These are phyloP conservation scores for Polypterus bichir DNA, from an alignment of 2,113 vertebrate genomes.

Conservation along the genomic window DNA sequence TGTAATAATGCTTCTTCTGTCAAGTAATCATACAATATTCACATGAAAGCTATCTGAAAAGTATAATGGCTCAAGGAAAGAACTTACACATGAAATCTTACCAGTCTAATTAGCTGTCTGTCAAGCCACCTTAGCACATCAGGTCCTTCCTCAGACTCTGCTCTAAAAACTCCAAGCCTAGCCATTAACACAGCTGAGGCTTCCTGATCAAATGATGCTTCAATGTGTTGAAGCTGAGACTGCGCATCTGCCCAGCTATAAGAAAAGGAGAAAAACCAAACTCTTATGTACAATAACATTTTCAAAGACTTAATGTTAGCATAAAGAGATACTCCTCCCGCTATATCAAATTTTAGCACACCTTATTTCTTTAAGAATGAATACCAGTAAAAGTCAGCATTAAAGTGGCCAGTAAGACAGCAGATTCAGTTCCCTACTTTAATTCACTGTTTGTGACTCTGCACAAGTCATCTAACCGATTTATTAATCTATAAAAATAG, in stretches of 20 bases:
- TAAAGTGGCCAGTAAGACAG: too few relatives aligned
- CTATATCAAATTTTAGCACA: too few relatives aligned
- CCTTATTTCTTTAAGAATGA: too few relatives aligned
- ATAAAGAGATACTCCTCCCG: too few relatives aligned
- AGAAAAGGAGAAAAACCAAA: slow-evolving; percentile 5
- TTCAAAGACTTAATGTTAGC: too few relatives aligned
- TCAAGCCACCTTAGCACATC: slow-evolving; percentile 92
- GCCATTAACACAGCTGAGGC: slow-evolving; percentile 89
- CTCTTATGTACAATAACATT: too few relatives aligned
- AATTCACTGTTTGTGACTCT: too few relatives aligned
- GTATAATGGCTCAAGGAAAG: neutral
- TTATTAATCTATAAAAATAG: too few relatives aligned
- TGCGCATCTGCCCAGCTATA: slow-evolving; percentile 90
- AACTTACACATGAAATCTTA: slow-evolving; percentile 33
- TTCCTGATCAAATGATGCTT: slow-evolving; percentile 90
- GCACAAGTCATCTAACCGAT: too few relatives aligned
- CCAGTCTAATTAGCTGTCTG: slow-evolving; percentile 91
- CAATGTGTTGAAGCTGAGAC: slow-evolving; percentile 86
- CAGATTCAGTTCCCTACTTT: too few relatives aligned
- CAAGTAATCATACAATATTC: neutral
- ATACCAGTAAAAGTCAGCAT: too few relatives aligned
- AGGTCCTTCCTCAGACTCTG: slow-evolving; percentile 86
- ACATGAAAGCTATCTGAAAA: neutral
- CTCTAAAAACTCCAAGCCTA: slow-evolving; percentile 79
- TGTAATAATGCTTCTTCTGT: neutral